Evolutionary conservation across 2,113 vertebrate genomes (phyloP).

Genomic region (Puffinus mauretanicus): DNA sequence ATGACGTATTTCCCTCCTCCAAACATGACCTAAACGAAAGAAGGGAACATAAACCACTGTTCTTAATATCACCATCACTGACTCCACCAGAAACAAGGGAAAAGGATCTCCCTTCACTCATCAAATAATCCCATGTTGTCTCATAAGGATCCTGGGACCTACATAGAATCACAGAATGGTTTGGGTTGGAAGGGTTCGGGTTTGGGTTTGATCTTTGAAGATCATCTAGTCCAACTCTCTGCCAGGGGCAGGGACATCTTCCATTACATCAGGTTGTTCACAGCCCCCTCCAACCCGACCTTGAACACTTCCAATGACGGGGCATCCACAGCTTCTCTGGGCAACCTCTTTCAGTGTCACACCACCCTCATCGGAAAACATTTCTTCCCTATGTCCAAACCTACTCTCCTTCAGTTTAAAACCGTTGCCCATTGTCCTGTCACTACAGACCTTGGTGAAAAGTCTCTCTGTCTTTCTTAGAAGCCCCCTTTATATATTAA

Average conservation of each 20-base stretch:
- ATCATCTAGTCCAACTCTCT: no score
- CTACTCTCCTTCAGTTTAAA: neutral
- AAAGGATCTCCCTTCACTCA: neutral
- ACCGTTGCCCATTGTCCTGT: no score
- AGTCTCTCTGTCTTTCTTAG: neutral
- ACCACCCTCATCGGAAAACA: accelerated
- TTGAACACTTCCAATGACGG: accelerated
- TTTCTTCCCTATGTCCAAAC: accelerated
- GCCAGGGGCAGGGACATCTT: neutral
- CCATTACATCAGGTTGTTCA: neutral
- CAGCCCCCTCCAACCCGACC: accelerated
- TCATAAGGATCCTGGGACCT: neutral
- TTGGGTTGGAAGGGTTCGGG: neutral
- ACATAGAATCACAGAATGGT: neutral
- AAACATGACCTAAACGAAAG: neutral
- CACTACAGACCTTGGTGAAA: neutral
- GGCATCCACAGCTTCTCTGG: neutral
- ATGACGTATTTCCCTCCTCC: neutral
- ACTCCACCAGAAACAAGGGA: neutral
- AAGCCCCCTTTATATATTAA: neutral
- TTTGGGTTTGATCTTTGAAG: neutral
- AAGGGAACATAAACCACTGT: neutral
- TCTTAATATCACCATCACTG: neutral
- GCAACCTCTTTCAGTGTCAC: accelerated
- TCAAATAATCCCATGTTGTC: neutral